phyloP scores from a whole-genome alignment of 1,140 invertebrate genomes.

The Artemia franciscana region DNA sequence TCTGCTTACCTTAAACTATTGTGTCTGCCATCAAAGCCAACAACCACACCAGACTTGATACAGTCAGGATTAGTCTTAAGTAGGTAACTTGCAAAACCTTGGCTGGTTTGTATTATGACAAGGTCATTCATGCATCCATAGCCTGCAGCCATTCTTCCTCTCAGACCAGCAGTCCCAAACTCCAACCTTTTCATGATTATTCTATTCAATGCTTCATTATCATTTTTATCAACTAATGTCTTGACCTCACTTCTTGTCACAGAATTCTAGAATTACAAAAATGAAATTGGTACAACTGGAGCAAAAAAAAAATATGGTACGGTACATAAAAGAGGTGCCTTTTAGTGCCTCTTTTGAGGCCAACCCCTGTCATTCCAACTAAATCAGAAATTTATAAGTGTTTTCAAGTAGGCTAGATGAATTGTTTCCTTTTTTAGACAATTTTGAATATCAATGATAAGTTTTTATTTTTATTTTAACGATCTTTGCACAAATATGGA shows the following conservation, averaged over 20 bases:
- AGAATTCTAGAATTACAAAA: too few species aligned
- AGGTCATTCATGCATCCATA: slow-evolving; percentile 90
- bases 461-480: too few species aligned
- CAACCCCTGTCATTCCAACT: slow-evolving; percentile 25
- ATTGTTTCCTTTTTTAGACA: too few species aligned
- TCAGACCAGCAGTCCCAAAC: slow-evolving; percentile 74
- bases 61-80: slow-evolving; percentile 25
- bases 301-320: too few species aligned
- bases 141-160: slow-evolving; percentile 75
- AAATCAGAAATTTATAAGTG: slow-evolving; percentile 11
- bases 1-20: slow-evolving; percentile 54
- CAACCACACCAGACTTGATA: slow-evolving; percentile 43
- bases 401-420: too few species aligned
- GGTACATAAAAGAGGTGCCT: too few species aligned
- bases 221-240: slow-evolving; percentile 23
- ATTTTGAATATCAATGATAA: too few species aligned
- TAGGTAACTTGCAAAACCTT: slow-evolving; percentile 67
- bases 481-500: too few species aligned
- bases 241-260: too few species aligned
- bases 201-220: slow-evolving; percentile 27
- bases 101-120: slow-evolving; percentile 83
- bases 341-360: too few species aligned
- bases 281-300: too few species aligned
- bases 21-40: slow-evolving; percentile 86
- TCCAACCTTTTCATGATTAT: slow-evolving; percentile 39